Percentiles rank a stretch among this genome's conserved stretches.
phyloP scores from a whole-genome alignment of 2,113 vertebrate species.

The Bambusicola thoracicus region DNA sequence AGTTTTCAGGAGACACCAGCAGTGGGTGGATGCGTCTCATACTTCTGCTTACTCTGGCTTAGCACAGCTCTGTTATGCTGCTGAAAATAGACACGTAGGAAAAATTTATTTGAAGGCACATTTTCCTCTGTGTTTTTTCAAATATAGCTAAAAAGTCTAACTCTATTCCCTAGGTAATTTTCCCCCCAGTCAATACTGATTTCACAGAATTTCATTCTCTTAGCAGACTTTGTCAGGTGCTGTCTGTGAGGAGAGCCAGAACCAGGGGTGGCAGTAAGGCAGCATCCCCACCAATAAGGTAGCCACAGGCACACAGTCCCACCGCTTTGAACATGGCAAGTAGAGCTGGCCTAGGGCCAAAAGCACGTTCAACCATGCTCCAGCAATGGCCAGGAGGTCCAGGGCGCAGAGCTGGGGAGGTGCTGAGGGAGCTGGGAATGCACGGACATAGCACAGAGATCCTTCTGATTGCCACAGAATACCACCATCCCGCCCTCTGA shows the following conservation, averaged over 20 bases:
- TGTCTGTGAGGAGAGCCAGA: background rate
- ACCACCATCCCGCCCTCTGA: background rate
- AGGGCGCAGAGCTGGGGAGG: background rate
- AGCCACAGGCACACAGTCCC: rapidly evolving
- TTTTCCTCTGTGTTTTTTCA: background rate
- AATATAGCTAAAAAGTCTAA: background rate
- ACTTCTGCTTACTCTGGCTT: background rate
- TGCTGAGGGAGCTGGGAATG: background rate
- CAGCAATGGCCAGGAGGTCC: background rate
- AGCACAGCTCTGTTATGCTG: background rate
- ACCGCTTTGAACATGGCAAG: background rate
- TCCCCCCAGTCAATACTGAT: background rate
- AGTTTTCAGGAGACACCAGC: background rate
- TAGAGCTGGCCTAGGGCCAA: background rate
- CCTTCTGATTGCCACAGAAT: background rate
- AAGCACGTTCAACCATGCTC: too few species aligned
- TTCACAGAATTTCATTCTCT: background rate
- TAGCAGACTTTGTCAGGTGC: background rate
- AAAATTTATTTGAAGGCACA: background rate
- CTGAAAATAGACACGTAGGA: background rate
- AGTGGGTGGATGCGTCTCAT: background rate
- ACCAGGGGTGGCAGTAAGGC: background rate
- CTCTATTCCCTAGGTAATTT: background rate
- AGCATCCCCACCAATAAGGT: background rate
- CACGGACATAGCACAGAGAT: background rate